Conservation (phyloP, 2,113 vertebrate genomes). For the Chloebia gouldiae region DNA sequence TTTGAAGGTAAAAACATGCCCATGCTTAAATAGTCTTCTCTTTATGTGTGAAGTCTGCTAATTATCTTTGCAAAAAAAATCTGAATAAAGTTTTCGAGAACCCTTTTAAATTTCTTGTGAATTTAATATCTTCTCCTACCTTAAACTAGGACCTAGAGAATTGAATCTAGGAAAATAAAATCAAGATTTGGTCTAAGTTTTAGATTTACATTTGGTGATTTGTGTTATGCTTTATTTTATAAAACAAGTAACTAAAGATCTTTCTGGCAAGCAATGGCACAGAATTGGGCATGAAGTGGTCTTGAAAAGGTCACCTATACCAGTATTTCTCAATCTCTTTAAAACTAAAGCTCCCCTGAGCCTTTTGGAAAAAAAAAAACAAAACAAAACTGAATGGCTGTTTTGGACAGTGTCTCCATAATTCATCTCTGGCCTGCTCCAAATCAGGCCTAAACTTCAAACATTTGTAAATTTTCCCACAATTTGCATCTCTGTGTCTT, state of each 20-base stretch:
- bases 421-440: neutral
- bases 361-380: neutral
- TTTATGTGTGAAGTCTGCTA: neutral
- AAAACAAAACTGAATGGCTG: neutral
- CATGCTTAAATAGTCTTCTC: neutral
- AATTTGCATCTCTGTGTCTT: neutral
- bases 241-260: conserved; percentile 13
- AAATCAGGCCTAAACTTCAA: neutral
- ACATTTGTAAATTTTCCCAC: neutral
- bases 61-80: neutral
- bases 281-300: neutral
- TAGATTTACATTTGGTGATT: conserved; percentile 38
- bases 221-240: conserved; percentile 38
- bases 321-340: neutral
- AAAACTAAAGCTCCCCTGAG: neutral
- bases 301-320: neutral
- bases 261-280: neutral
- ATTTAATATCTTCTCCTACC: neutral
- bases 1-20: neutral
- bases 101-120: neutral
- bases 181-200: neutral
- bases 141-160: neutral
- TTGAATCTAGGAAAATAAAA: neutral
- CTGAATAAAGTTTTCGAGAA: neutral
- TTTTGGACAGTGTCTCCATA: neutral